These are phyloP conservation scores for Megaceryle torquata DNA, from an alignment of 2,113 vertebrate species.

Conservation along the genomic window DNA sequence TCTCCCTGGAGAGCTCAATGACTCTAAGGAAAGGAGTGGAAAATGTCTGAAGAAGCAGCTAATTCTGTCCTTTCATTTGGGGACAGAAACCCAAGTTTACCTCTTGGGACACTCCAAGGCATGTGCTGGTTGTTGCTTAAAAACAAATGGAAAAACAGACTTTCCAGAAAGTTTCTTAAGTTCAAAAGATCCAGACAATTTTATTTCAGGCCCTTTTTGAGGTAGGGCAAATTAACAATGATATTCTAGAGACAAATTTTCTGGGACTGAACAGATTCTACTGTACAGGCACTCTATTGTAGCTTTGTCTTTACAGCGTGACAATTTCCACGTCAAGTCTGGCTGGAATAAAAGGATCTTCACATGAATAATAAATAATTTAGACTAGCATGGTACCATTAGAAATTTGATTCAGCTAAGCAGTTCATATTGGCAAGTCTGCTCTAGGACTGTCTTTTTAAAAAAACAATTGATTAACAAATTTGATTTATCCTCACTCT, in stretches of 20 bases:
- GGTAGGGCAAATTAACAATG: background rate
- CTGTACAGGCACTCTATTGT: background rate
- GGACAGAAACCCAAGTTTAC: background rate
- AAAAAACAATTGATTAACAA: background rate
- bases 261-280: background rate
- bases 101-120: background rate
- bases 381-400: background rate
- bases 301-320: background rate
- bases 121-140: background rate
- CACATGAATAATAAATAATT: background rate
- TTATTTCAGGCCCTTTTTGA: background rate
- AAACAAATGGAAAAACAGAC: background rate
- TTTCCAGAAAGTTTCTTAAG: background rate
- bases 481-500: background rate
- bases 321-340: background rate
- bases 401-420: background rate
- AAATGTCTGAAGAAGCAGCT: background rate
- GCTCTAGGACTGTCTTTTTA: background rate
- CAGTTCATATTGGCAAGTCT: background rate
- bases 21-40: background rate
- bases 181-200: background rate
- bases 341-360: background rate
- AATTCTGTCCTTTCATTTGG: background rate
- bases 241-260: background rate
- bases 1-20: background rate